phyloP scores from a whole-genome alignment of 2,113 vertebrate species.

The Bombycilla garrulus region DNA sequence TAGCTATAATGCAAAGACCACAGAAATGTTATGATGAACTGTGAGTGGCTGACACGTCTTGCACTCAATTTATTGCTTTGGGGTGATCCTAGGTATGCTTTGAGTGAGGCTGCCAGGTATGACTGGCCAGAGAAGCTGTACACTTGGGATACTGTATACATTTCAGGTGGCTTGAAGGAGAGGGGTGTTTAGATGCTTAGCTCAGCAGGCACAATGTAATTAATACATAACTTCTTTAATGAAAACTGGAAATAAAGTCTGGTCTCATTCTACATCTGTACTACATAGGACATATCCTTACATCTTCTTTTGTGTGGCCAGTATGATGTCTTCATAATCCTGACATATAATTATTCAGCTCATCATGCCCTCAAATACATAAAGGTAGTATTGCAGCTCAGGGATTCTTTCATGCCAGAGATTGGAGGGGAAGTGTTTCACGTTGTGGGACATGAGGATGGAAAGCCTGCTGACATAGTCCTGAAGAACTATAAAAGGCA shows the following conservation, averaged over 20 bases:
- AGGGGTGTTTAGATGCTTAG: neutral
- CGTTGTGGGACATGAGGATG: neutral
- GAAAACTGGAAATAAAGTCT: neutral
- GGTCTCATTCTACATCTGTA: neutral
- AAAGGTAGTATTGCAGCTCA: neutral
- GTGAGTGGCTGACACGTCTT: neutral
- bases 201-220: neutral
- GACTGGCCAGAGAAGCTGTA: neutral
- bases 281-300: neutral
- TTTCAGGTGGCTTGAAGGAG: neutral
- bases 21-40: neutral
- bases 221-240: neutral
- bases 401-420: neutral
- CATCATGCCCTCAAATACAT: neutral
- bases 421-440: neutral
- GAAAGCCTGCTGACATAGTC: neutral
- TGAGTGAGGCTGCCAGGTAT: neutral
- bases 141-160: fast-evolving
- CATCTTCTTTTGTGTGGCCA: neutral
- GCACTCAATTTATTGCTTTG: neutral
- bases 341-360: neutral
- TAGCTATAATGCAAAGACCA: neutral
- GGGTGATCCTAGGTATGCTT: neutral
- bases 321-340: neutral
- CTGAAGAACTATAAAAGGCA: neutral